Conservation (phyloP, 2,113 vertebrate genomes). For the Anhinga anhinga region DNA sequence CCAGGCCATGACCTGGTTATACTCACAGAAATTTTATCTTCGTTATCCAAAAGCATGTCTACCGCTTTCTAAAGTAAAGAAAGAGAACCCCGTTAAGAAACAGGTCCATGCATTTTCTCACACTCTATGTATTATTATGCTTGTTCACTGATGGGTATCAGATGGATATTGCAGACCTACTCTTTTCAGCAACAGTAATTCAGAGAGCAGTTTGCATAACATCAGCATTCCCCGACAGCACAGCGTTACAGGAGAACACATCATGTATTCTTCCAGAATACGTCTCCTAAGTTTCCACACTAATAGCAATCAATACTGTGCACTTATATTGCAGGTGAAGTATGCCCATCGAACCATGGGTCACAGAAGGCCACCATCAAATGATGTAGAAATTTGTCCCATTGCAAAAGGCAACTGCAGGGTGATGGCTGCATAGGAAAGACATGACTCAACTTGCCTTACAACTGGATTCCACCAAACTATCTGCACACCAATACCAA, state of each 20-base stretch:
- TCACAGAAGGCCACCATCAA: neutral
- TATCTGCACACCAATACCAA: neutral
- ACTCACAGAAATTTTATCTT: conserved; percentile 98
- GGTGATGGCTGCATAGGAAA: neutral
- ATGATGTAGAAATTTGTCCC: neutral
- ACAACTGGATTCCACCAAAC: neutral
- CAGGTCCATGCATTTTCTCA: neutral
- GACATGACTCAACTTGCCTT: neutral
- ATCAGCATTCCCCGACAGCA: neutral
- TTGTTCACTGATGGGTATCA: neutral
- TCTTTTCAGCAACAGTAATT: neutral
- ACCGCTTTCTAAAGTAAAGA: conserved; percentile 90
- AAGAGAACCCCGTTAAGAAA: neutral
- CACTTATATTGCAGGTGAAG: neutral
- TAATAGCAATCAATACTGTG: neutral
- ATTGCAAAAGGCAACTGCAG: neutral
- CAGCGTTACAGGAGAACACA: neutral
- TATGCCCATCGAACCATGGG: neutral
- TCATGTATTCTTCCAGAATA: neutral
- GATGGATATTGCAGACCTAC: neutral
- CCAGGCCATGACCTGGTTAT: neutral
- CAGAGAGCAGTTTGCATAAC: neutral
- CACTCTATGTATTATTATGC: neutral
- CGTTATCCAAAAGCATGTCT: conserved; percentile 99
- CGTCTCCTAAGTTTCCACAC: neutral